Evolutionary conservation across 2,797 vertebrate genomes (phyloP), one percentile per base, ranked within the genome.

Genomic region (Parambassis ranga): DNA sequence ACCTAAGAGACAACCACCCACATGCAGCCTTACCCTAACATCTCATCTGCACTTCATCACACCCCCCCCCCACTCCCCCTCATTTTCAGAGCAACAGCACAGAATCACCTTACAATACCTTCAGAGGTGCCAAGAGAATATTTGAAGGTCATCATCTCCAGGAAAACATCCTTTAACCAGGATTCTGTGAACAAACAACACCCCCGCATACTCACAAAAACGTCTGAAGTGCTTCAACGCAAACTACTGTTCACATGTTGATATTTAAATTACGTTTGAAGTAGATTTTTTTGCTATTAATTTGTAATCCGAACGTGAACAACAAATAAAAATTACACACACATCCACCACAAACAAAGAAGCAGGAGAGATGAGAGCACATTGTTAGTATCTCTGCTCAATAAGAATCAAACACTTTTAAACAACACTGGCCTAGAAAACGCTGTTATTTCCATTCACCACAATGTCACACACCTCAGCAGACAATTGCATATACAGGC

Each of bases 1-100:
- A 53, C 47, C 65, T 59, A 55, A 52, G 73, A 81, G 58, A 50
- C 41, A 70, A 9, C 63, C 73, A 7, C 80, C 85, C 75, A 81
- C 83, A 31, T 42, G 8, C 19, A 52, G 68, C 46, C 60, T 43
- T 44, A 71, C 56, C 77, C 67, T 42, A 41, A 26, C 71, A 65
- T 66, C 71, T 70, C 48, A 70, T 67, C 61, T 75, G 57, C 68
- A 60, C 61, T 41, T 62, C 14, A 52, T 61, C 51, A 39, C 9
- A 32, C 19, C 50, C 18, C 32, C 43, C 23, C 44, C 36, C 38
- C 24, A 5, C 42, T 24, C 18, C 23, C 13, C 51, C 48, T 37
- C 51, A 35, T 20, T 30, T 33, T 35, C 42, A 32, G 37, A 58
- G 19, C 28, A 30, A 36, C 6, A 2, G 33, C 53, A 13, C 3